Evolutionary conservation across 2,113 vertebrate genomes (phyloP), one percentile per base, ranked within the genome.

Genomic region (Melanotaenia duboulayi): DNA sequence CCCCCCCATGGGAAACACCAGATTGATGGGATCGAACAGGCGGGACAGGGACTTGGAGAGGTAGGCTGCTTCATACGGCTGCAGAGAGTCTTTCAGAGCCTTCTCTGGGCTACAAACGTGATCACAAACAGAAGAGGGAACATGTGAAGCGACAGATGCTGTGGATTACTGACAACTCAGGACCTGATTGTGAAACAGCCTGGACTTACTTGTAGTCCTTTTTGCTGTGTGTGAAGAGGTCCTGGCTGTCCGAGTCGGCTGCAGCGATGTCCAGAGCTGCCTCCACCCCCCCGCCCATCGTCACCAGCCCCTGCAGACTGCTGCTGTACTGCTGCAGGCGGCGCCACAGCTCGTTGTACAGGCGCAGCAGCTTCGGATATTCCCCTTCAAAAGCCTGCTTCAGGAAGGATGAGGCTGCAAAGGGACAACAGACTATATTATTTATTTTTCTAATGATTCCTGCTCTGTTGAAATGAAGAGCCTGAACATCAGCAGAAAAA

Each of bases 301-400:
- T 91, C 69, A 96, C 91, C 39, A 87, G 93, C 67, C 95, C 96
- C 85, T 96, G 97, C 86, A 96, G 95, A 87, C 93, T 96, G 79
- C 94, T 78, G 73, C 93, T 96, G 67, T 96, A 97, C 51, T 98
- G 97, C 84, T 98, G 97, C 82, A 99, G 94, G 20, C 97, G 96
- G 39, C 97, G 97, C 97, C 98, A 99, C 81, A 99, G 90, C 60
- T 99, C 98, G 65, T 98, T 99, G 92, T 97, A 98, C 25, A 99
- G 94, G 12, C 95, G 93, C 83, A 99, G 63, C 67, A 99, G 90
- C 83, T 99, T 99, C 0, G 98, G 98, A 57, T 96, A 99, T 90
- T 99, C 97, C 44, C 98, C 98, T 92, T 99, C 97, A 80, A 99
- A 96, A 2, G 97, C 96, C 87, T 99, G 98, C 80, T 98, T 99